Percentiles rank a stretch among this genome's conserved stretches.
Conservation (phyloP, 2,888 invertebrate species). For the Neelides folsomi region DNA sequence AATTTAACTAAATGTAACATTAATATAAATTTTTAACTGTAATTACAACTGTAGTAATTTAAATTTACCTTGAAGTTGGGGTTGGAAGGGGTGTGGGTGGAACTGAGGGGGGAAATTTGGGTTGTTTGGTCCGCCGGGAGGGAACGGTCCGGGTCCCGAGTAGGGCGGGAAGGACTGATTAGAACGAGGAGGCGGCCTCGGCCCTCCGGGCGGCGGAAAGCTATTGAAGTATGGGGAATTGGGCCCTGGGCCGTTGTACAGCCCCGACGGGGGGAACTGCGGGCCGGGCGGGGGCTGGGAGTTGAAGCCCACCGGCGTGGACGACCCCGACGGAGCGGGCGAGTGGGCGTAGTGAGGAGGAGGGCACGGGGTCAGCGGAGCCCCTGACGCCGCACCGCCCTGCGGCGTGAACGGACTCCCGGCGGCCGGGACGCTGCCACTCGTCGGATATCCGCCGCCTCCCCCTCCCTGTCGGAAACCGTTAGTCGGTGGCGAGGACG, state of each 20-base stretch:
- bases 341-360: constrained; percentile 69
- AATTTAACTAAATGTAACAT: not conserved
- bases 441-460: constrained; percentile 30
- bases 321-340: constrained; percentile 67
- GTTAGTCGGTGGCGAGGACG: no score
- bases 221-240: constrained; percentile 37
- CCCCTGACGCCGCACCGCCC: constrained; percentile 32
- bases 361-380: constrained; percentile 30
- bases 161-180: constrained; percentile 31
- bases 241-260: constrained; percentile 58
- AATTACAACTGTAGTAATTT: not conserved
- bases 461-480: no score
- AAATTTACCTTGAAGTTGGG: constrained; percentile 27
- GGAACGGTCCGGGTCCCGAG: constrained; percentile 37
- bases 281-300: constrained; percentile 44
- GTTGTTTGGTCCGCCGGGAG: constrained; percentile 44
- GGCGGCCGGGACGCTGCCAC: constrained; percentile 32
- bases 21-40: no score
- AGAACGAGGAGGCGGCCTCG: constrained; percentile 28
- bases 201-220: constrained; percentile 29
- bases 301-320: constrained; percentile 55
- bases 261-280: constrained; percentile 40
- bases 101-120: constrained; percentile 31
- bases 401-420: constrained; percentile 33
- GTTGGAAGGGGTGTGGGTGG: constrained; percentile 26